Percentiles rank a stretch among this genome's conserved stretches.
Conservation (phyloP, 2,797 vertebrate genomes). For the Molossus molossus region DNA sequence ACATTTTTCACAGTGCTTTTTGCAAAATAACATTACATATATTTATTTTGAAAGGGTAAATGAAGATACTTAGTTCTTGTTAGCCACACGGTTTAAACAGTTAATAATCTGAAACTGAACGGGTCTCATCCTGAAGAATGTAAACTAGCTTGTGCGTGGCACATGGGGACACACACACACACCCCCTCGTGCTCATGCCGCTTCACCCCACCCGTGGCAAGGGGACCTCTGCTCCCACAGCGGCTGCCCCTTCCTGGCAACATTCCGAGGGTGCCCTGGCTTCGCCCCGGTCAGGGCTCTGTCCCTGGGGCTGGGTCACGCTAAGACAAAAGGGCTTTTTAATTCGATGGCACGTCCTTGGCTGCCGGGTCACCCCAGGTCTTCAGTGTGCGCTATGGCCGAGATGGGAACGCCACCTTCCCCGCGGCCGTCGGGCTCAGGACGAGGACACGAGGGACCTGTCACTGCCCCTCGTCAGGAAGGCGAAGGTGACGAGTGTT, state of each 20-base stretch:
- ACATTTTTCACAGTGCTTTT: neutral
- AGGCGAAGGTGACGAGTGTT: rapidly evolving
- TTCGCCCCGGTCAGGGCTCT: neutral
- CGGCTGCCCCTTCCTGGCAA: rapidly evolving
- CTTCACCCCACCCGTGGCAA: rapidly evolving
- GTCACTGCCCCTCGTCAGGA: rapidly evolving
- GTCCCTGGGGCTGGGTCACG: neutral
- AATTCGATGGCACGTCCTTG: neutral
- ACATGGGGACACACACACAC: neutral
- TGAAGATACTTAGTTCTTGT: neutral
- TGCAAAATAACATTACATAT: neutral
- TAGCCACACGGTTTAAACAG: neutral
- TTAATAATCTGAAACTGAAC: neutral
- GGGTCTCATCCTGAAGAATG: neutral
- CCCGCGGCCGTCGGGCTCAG: rapidly evolving
- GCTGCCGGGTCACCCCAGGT: neutral
- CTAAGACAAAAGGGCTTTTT: neutral
- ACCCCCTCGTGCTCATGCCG: too few relatives aligned
- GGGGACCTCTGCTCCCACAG: neutral
- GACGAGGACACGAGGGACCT: rapidly evolving
- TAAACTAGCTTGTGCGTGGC: neutral
- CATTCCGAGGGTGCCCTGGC: rapidly evolving
- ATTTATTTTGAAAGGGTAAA: neutral
- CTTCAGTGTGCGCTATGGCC: neutral
- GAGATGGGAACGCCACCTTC: neutral